These are phyloP conservation scores for Ctenicera cuprea DNA, from an alignment of 2,888 invertebrate species.

Conservation along the genomic window DNA sequence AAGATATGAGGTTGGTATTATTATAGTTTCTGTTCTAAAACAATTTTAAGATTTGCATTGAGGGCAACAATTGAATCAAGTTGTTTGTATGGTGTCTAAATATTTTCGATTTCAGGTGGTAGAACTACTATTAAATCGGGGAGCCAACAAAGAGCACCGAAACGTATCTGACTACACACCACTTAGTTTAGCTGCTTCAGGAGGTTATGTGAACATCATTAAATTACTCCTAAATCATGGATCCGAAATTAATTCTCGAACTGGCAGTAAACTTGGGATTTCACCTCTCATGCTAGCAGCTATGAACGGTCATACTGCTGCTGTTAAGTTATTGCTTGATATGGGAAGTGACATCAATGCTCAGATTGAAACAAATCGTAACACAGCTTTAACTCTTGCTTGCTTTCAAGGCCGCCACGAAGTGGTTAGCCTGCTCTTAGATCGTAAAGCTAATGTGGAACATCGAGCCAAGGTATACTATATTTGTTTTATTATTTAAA, in stretches of 20 bases:
- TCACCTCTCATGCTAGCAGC: constrained; percentile 99
- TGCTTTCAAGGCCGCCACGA: constrained; percentile 99
- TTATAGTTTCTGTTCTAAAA: neutral
- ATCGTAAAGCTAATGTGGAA: constrained; percentile 98
- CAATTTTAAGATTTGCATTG: no score
- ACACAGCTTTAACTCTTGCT: constrained; percentile 98
- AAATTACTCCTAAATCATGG: constrained; percentile 93
- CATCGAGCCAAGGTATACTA: constrained; percentile 92
- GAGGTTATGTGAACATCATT: constrained; percentile 99
- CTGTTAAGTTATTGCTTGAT: constrained; percentile 95
- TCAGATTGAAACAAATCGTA: constrained; percentile 99
- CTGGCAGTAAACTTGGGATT: constrained; percentile 97
- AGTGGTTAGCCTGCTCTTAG: constrained; percentile 96
- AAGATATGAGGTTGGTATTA: constrained; percentile 84
- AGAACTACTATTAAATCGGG: constrained; percentile 89
- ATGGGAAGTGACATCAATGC: constrained; percentile 99
- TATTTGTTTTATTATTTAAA: neutral
- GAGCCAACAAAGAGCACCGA: constrained; percentile 97
- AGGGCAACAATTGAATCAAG: no score
- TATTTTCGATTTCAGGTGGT: constrained; percentile 77
- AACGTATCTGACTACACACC: constrained; percentile 99
- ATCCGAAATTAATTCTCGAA: constrained; percentile 98
- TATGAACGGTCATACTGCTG: constrained; percentile 98
- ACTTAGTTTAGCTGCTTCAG: constrained; percentile 97
- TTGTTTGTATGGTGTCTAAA: no score